Percentiles rank a stretch among this genome's conserved stretches.
These are phyloP conservation scores for Syrista parreyssii DNA, from an alignment of 2,888 invertebrate genomes.

Conservation along the genomic window DNA sequence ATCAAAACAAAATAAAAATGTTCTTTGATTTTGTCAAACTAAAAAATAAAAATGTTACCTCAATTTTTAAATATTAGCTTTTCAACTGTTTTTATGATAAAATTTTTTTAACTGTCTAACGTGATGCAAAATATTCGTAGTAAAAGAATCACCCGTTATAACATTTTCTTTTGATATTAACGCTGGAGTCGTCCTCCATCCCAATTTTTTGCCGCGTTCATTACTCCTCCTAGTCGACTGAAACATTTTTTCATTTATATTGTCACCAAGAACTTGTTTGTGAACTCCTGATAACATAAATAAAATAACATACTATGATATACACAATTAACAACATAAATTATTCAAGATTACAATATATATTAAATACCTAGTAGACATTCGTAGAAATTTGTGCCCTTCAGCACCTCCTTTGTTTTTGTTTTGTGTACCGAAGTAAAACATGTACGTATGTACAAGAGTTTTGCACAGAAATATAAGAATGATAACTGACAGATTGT, in stretches of 20 bases:
- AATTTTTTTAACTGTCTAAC: no score
- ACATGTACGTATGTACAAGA: not conserved
- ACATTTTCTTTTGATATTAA: no score
- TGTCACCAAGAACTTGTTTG: not conserved
- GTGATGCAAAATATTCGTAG: no score
- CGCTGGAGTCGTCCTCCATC: no score
- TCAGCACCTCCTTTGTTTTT: not conserved
- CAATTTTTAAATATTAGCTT: no score
- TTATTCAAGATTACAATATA: not conserved
- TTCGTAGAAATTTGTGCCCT: not conserved
- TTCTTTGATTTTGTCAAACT: no score
- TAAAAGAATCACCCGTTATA: no score
- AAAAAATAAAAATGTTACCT: no score
- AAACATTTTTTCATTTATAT: not conserved
- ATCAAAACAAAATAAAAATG: no score
- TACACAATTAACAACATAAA: not conserved
- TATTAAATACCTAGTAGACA: not conserved
- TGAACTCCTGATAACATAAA: not conserved
- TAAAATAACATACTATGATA: not conserved
- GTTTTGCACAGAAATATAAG: not conserved
- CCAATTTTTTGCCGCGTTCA: not conserved
- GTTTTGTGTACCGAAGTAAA: not conserved
- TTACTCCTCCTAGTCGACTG: not conserved
- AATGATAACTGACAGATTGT: not conserved
- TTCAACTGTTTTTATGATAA: no score